Evolutionary conservation across 2,797 vertebrate genomes (phyloP).

Genomic region (Enteromius viviparus): DNA sequence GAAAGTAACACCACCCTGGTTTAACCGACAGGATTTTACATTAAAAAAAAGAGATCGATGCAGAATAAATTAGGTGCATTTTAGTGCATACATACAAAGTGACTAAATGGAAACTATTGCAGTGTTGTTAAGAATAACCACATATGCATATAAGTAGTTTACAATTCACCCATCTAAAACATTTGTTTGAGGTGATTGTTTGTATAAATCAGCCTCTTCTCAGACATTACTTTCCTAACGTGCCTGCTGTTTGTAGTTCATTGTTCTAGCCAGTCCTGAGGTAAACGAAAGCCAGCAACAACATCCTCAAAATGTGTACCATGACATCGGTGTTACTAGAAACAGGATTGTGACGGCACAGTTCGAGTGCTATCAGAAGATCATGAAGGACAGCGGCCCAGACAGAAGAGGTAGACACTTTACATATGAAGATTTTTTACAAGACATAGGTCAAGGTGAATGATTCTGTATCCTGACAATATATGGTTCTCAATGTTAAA

Average conservation of each 20-base stretch:
- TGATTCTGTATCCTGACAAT: background rate
- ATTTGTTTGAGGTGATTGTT: background rate
- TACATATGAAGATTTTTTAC: background rate
- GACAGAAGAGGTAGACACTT: constrained; percentile 79
- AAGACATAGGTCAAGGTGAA: background rate
- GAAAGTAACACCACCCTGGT: background rate
- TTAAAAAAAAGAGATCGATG: background rate
- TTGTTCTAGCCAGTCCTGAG: constrained; percentile 72
- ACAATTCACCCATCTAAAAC: too few relatives aligned
- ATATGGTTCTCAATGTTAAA: background rate
- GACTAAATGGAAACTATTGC: background rate
- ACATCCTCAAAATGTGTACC: constrained; percentile 70
- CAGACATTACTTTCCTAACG: background rate
- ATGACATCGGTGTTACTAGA: constrained; percentile 79
- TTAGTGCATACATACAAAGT: background rate
- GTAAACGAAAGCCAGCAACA: constrained; percentile 74
- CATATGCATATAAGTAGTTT: background rate
- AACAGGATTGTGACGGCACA: constrained; percentile 96
- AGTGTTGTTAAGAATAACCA: background rate
- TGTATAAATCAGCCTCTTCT: background rate
- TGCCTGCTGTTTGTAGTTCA: constrained; percentile 67
- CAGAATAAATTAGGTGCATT: background rate
- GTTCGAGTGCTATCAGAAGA: constrained; percentile 97
- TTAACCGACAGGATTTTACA: background rate
- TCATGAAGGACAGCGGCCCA: constrained; percentile 82